These are phyloP conservation scores for Discoglossus pictus DNA, from an alignment of 2,797 vertebrate species.

Conservation along the genomic window DNA sequence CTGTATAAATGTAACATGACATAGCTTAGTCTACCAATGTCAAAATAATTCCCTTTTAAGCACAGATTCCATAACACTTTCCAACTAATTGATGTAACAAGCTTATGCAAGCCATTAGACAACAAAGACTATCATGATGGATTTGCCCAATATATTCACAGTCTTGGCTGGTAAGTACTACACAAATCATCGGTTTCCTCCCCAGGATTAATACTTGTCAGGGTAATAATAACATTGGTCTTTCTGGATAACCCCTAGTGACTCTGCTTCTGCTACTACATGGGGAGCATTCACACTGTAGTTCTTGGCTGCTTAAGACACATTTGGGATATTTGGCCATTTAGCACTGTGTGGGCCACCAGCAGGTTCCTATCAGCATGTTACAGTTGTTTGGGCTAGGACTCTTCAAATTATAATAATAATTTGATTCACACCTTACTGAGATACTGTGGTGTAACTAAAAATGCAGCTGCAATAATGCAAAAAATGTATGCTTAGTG, in stretches of 20 bases:
- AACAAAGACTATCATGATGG: slow-evolving; percentile 27
- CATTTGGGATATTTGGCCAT: slow-evolving; percentile 9
- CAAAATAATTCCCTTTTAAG: slow-evolving; percentile 37
- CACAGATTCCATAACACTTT: slow-evolving; percentile 39
- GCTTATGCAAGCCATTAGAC: slow-evolving; percentile 40
- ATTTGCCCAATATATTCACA: slow-evolving; percentile 40
- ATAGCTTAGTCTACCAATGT: slow-evolving; percentile 38
- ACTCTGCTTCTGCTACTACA: slow-evolving; percentile 21
- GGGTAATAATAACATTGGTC: slow-evolving; percentile 40
- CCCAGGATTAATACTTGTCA: slow-evolving; percentile 43
- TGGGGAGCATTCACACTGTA: background rate
- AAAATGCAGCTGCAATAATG: no score
- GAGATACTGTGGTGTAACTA: no score
- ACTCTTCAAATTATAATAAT: background rate
- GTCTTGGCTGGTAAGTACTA: slow-evolving; percentile 21
- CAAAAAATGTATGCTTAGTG: no score
- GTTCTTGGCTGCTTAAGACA: slow-evolving; percentile 6
- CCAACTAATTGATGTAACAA: slow-evolving; percentile 47
- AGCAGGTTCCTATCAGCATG: background rate
- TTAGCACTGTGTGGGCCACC: slow-evolving; percentile 12
- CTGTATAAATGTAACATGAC: slow-evolving; percentile 31
- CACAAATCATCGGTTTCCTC: slow-evolving; percentile 42
- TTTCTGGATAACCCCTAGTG: slow-evolving; percentile 17
- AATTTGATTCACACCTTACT: slow-evolving; percentile 15
- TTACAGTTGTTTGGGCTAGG: background rate